phyloP scores from a whole-genome alignment of 2,797 vertebrate species.

The Hemitrygon akajei region DNA sequence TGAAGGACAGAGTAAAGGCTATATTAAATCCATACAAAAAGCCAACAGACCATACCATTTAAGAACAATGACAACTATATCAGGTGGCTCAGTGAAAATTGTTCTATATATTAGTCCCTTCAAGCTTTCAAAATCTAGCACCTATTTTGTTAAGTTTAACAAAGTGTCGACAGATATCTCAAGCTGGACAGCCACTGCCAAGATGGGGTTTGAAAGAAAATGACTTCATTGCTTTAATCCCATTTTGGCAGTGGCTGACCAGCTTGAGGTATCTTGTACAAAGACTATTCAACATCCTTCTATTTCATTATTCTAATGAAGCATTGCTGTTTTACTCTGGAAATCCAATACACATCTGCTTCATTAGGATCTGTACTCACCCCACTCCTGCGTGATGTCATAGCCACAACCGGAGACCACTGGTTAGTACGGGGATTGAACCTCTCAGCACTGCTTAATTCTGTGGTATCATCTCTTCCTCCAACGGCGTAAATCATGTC shows the following conservation, averaged over 20 bases:
- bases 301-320: neutral
- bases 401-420: constrained; percentile 97
- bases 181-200: neutral
- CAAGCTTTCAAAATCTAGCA: neutral
- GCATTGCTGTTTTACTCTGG: neutral
- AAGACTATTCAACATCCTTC: neutral
- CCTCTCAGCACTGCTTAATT: constrained; percentile 92
- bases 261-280: neutral
- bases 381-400: constrained; percentile 94
- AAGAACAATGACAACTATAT: neutral
- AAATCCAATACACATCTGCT: neutral
- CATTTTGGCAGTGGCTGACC: too few species aligned
- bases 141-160: neutral
- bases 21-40: neutral
- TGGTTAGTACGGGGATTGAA: constrained; percentile 97
- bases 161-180: neutral
- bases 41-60: neutral
- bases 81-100: neutral
- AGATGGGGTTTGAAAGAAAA: neutral
- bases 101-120: neutral
- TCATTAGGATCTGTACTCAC: constrained; percentile 56
- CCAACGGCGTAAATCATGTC: constrained; percentile 99
- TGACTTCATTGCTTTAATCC: too few species aligned
- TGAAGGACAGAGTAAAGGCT: neutral
- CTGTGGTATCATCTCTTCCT: constrained; percentile 91